Percentiles rank a stretch among this genome's conserved stretches.
Evolutionary conservation across 2,113 vertebrate genomes (phyloP).

Genomic region (Hippocampus zosterae): DNA sequence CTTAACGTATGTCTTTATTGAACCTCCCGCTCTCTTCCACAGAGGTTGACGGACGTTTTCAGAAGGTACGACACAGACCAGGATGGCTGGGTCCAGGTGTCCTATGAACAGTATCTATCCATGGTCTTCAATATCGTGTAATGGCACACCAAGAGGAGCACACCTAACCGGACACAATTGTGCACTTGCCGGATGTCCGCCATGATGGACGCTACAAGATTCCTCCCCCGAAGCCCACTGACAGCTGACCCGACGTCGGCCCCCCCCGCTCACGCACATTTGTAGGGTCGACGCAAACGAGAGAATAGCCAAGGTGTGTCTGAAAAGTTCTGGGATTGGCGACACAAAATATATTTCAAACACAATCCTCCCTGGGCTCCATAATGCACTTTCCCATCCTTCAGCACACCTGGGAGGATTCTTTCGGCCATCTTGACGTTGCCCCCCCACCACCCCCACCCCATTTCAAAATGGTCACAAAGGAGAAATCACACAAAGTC

Average conservation of each 20-base stretch:
- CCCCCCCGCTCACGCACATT: conserved; percentile 18
- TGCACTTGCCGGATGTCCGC: conserved; percentile 59
- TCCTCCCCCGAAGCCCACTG: conserved; percentile 18
- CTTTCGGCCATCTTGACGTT: neutral
- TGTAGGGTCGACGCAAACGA: conserved; percentile 10
- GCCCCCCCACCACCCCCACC: too few species aligned
- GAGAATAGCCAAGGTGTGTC: neutral
- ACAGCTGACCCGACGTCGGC: conserved; percentile 3
- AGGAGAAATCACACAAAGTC: neutral
- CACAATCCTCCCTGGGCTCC: neutral
- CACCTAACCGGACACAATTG: conserved; percentile 68
- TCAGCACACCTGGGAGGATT: neutral
- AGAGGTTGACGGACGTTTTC: conserved; percentile 96
- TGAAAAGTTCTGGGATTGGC: neutral
- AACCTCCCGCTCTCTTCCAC: conserved; percentile 12
- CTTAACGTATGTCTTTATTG: neutral
- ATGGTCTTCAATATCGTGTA: conserved; percentile 98
- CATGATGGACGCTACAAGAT: conserved; percentile 53
- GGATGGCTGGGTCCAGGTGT: conserved; percentile 98
- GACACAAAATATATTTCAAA: neutral
- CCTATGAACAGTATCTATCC: conserved; percentile 96
- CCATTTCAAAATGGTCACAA: neutral
- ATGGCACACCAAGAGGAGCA: conserved; percentile 57
- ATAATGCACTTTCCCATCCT: neutral
- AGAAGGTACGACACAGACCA: conserved; percentile 93